These are phyloP conservation scores for Tragelaphus buxtoni DNA, from an alignment of 2,113 vertebrate genomes.

Conservation along the genomic window DNA sequence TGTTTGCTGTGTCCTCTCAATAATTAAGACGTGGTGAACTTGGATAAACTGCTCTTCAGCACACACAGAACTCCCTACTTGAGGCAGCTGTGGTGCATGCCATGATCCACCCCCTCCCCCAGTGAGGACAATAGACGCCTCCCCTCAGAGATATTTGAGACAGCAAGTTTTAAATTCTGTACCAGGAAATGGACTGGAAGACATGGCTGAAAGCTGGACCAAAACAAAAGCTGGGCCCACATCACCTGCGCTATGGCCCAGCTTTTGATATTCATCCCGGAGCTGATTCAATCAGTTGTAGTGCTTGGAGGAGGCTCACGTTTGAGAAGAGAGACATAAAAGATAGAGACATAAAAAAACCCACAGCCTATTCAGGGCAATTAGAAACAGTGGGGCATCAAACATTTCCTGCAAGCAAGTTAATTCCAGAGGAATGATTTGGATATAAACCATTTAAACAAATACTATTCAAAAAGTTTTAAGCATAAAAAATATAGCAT, in stretches of 20 bases:
- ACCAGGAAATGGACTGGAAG: not conserved
- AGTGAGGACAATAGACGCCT: not conserved
- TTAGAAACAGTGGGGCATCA: not conserved
- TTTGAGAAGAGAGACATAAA: not conserved
- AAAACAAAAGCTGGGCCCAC: not conserved
- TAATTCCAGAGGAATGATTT: not conserved
- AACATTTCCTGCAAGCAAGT: not conserved
- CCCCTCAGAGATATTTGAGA: not conserved
- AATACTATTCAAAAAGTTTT: not conserved
- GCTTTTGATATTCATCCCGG: not conserved
- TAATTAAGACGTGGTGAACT: slow-evolving; percentile 5
- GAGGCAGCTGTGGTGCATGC: not conserved
- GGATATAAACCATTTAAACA: not conserved
- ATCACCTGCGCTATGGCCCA: not conserved
- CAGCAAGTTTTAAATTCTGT: not conserved
- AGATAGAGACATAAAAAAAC: not conserved
- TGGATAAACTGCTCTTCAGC: not conserved
- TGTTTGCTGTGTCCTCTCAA: not conserved
- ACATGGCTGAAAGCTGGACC: not conserved
- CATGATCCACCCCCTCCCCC: not conserved
- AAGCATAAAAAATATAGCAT: not conserved
- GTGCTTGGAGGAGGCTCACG: not conserved
- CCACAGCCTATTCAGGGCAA: not conserved
- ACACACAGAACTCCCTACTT: not conserved
- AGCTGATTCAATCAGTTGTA: not conserved